Evolutionary conservation across 1,140 invertebrate species (phyloP), one percentile per base, ranked within the genome.

Genomic region (Orius laevigatus): DNA sequence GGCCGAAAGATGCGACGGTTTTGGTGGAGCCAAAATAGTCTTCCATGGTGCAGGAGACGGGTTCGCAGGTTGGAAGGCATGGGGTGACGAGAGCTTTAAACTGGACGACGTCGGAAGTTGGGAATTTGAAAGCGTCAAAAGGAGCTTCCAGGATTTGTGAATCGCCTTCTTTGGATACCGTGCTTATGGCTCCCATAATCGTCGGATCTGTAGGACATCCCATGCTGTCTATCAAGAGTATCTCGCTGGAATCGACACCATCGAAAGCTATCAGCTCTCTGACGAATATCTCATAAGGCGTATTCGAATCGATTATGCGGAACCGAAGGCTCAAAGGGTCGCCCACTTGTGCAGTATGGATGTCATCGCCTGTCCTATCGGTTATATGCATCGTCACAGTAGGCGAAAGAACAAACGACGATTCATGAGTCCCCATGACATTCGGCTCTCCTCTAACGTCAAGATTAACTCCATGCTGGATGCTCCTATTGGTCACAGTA

Each of bases 71-170:
- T 1, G 69, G 67, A 2, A 73, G 52, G 52, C 71, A 73, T 1
- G 70, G 70, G 0, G 70, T 71, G 2, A 73, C 66, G 5, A 72
- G 53, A 19, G 70, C 70, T 49, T 70, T 66, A 58, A 73, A 73
- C 50, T 73, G 70, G 2, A 73, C 70, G 5, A 71, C 61, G 32
- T 71, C 68, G 2, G 67, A 69, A 2, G 70, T 70, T 3, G 70
- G 70, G 57, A 73, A 73, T 55, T 73, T 73, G 56, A 73, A 73
- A 2, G 70, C 70, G 54, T 72, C 70, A 49, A 72, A 72, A 10
- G 66, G 63, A n/a, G 70, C 69, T 32, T 66, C 60, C 0, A 72
- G 58, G 2, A 58, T 55, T 49, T 66, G 63, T 2, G 63, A 61
- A 19, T 55, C 59, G 5, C 53, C 54, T n/a, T 59, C 54, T 6